Percentiles rank a stretch among this genome's conserved stretches.
phyloP scores from a whole-genome alignment of 1,140 invertebrate species.

The Leptestheria dahalacensis region DNA sequence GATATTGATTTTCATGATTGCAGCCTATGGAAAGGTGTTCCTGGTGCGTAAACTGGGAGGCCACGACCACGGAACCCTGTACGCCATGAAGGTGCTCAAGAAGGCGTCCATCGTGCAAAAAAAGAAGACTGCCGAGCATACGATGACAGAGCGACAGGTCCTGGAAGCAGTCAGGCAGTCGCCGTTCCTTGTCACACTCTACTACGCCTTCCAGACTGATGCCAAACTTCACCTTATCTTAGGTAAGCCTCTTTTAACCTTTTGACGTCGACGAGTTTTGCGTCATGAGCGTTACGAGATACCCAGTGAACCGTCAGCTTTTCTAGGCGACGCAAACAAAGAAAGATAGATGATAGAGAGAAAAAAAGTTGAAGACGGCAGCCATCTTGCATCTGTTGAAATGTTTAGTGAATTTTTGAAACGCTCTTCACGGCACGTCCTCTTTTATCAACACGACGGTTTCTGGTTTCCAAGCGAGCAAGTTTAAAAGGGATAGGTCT shows the following conservation, averaged over 20 bases:
- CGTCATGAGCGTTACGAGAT: not conserved
- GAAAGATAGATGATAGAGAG: no score
- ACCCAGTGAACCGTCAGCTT: no score
- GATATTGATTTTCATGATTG: no score
- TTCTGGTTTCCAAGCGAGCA: not conserved
- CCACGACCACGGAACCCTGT: constrained; percentile 61
- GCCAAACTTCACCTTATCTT: constrained; percentile 81
- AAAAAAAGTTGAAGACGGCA: no score
- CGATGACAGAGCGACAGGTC: constrained; percentile 74
- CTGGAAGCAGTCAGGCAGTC: constrained; percentile 72
- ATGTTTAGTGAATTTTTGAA: not conserved
- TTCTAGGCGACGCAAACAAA: no score
- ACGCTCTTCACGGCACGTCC: not conserved
- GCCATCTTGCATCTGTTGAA: not conserved
- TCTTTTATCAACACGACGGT: no score
- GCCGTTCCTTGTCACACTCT: constrained; percentile 79
- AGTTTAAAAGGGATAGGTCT: no score
- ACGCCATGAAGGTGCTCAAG: constrained; percentile 89
- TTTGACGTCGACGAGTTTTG: not conserved
- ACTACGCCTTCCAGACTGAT: constrained; percentile 88
- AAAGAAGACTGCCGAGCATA: constrained; percentile 86
- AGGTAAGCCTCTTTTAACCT: constrained; percentile 42
- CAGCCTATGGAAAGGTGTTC: constrained; percentile 89
- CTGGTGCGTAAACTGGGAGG: constrained; percentile 68
- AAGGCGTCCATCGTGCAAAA: constrained; percentile 80